phyloP scores from a whole-genome alignment of 2,888 invertebrate species.

The Lymantria dispar region DNA sequence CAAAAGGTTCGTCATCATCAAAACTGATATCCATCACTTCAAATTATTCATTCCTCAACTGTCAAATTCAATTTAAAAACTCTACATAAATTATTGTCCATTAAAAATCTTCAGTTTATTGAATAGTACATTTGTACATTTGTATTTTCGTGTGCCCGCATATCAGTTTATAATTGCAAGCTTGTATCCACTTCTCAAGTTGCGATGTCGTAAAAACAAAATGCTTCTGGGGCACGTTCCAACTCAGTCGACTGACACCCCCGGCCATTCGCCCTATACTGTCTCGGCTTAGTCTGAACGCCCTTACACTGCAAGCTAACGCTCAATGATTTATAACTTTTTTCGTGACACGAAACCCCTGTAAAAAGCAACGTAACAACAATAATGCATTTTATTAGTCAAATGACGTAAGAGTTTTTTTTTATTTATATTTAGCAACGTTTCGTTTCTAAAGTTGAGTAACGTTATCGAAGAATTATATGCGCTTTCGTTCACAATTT shows the following conservation, averaged over 20 bases:
- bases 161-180: constrained; percentile 48
- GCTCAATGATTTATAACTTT: constrained; percentile 64
- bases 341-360: constrained; percentile 62
- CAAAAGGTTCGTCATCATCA: constrained; percentile 86
- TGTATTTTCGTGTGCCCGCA: constrained; percentile 30
- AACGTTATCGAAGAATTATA: constrained; percentile 16
- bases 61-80: constrained; percentile 3
- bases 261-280: constrained; percentile 68
- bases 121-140: constrained; percentile 22
- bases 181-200: constrained; percentile 33
- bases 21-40: constrained; percentile 61
- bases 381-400: constrained; percentile 53
- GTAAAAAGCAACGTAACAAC: constrained; percentile 56
- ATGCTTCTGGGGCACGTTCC: constrained; percentile 20
- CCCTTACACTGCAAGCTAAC: constrained; percentile 34
- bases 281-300: constrained; percentile 26
- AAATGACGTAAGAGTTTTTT: constrained; percentile 48
- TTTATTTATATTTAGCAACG: constrained; percentile 37
- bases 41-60: constrained; percentile 19
- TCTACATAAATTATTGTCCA: constrained; percentile 1
- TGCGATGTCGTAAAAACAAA: constrained; percentile 36
- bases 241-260: constrained; percentile 40
- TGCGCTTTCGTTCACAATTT: not conserved
- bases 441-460: constrained; percentile 24
- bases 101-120: constrained; percentile 19